phyloP scores from a whole-genome alignment of 2,797 vertebrate species.

The Emys orbicularis region DNA sequence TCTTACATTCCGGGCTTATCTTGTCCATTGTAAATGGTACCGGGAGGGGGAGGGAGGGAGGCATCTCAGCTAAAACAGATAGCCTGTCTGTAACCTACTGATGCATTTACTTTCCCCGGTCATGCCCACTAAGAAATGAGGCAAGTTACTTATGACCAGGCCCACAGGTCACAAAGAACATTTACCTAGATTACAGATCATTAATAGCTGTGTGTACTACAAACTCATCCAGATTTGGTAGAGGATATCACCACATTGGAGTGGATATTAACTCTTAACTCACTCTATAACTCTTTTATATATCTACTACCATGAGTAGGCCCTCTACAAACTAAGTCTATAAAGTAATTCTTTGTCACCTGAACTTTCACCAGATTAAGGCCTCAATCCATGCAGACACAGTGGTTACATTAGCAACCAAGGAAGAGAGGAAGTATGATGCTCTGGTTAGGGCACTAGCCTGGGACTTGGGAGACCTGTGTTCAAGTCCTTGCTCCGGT shows the following conservation, averaged over 20 bases:
- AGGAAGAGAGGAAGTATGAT: neutral
- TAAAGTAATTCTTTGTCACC: neutral
- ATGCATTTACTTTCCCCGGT: neutral
- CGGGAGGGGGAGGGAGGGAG: no score
- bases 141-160: neutral
- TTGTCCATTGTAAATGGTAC: no score
- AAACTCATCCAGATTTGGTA: neutral
- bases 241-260: neutral
- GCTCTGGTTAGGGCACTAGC: neutral
- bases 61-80: neutral
- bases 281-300: neutral
- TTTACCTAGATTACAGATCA: neutral
- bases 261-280: neutral
- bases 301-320: neutral
- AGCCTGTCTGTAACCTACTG: neutral
- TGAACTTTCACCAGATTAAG: neutral
- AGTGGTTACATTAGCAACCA: neutral
- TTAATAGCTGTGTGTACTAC: neutral
- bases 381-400: neutral
- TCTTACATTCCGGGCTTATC: neutral
- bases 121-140: neutral
- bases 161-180: neutral
- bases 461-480: neutral
- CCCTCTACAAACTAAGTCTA: neutral
- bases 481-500: neutral